Base-by-base conservation (phyloP, 2,113 vertebrate species). In the Lycocorax pyrrhopterus region DNA sequence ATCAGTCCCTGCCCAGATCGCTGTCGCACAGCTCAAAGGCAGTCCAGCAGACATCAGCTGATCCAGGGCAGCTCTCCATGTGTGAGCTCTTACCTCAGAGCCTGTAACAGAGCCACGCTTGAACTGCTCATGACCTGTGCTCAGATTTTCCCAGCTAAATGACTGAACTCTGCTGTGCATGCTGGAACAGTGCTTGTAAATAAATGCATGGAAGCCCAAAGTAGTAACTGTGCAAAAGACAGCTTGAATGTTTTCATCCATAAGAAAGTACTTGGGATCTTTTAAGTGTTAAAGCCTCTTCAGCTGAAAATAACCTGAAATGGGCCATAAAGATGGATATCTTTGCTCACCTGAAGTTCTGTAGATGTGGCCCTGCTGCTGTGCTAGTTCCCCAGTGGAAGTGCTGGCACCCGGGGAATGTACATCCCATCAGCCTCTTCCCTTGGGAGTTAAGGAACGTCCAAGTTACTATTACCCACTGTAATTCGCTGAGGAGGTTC, bases 261-360 rank as follows among this genome's bases (percentile, higher is more conserved):
- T 46, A 2, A 75, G 6, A 46, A 76, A 77, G 15, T 33, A 49
- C 6, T 33, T 72, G 32, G 26, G 13, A 33, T 63, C 53, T 79
- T 68, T 18, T 37, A 27, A 29, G 41, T 41, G 33, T 30, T 84
- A 14, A 89, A 86, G 17, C 43, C 10, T 74, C 30, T 63, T 75
- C 26, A 77, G 10, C 68, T 78, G 39, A 67, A 91, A 67, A 64
- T 79, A 29, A 6, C 37, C 30, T 47, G 10, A 59, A 71, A 14
- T 56, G 60, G 43, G 14, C 39, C 0, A 0, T 55, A 55, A 71
- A 67, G 26, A 20, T 63, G 23, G 4, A 0, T 35, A 2, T n/a
- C 26, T 55, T 64, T 53, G 60, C 69, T 75, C 49, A 27, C 8
- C 12, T 52, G 0, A 59, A 89, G 39, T 17, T 52, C 26, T 60